These are phyloP conservation scores for Neodontobutis hainanensis DNA, from an alignment of 2,113 vertebrate genomes.

Conservation along the genomic window DNA sequence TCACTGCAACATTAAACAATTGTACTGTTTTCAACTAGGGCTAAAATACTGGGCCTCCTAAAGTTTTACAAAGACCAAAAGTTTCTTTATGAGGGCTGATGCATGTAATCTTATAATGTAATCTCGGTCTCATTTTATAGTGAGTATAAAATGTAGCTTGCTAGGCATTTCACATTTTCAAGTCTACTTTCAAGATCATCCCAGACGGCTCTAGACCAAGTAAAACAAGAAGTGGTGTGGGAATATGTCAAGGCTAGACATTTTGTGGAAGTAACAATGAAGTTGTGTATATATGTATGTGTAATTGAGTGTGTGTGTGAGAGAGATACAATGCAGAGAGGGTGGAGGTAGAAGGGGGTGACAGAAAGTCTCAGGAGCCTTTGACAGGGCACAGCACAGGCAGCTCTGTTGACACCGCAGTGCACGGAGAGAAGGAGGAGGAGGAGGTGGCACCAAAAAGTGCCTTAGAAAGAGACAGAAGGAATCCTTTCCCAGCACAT, in stretches of 20 bases:
- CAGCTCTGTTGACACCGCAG: constrained; percentile 37
- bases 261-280: constrained; percentile 41
- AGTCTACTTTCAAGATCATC: constrained; percentile 20
- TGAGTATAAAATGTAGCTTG: too few species aligned
- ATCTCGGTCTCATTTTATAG: too few species aligned
- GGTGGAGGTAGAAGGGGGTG: constrained; percentile 19
- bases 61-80: constrained; percentile 32
- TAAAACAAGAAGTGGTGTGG: constrained; percentile 16
- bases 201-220: constrained; percentile 16
- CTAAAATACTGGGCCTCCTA: constrained; percentile 33
- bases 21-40: constrained; percentile 44
- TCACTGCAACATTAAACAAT: constrained; percentile 60
- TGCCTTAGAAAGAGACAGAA: constrained; percentile 3
- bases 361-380: constrained; percentile 48
- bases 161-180: too few species aligned
- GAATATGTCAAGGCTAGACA: constrained; percentile 42
- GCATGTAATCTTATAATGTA: too few species aligned
- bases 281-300: neutral
- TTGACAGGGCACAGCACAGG: constrained; percentile 43
- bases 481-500: neutral
- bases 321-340: constrained; percentile 25
- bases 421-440: constrained; percentile 6
- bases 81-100: neutral
- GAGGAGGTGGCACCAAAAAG: constrained; percentile 15
- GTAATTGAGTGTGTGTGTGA: constrained; percentile 1